Evolutionary conservation across 2,113 vertebrate genomes (phyloP).

Genomic region (Tylochromis polylepis): DNA sequence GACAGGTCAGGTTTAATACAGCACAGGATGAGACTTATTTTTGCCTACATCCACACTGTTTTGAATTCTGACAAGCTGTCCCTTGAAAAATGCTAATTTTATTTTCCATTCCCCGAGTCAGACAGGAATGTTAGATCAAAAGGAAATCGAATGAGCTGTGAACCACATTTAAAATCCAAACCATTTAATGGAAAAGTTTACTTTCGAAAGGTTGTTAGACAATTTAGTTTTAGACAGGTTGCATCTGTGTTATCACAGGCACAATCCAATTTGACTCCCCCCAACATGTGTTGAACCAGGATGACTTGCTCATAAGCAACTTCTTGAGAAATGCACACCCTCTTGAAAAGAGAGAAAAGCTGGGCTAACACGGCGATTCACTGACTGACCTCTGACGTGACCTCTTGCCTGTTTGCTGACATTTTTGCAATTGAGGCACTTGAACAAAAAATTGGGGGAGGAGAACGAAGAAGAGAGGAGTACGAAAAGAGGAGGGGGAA

Average conservation of each 20-base stretch:
- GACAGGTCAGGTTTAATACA: conserved; percentile 34
- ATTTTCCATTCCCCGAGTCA: neutral
- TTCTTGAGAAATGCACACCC: conserved; percentile 71
- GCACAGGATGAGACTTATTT: conserved; percentile 45
- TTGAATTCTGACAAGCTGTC: neutral
- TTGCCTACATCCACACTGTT: neutral
- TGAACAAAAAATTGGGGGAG: conserved; percentile 60
- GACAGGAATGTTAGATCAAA: neutral
- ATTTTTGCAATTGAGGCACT: conserved; percentile 73
- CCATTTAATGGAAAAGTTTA: neutral
- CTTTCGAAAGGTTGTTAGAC: conserved; percentile 8
- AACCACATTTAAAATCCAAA: neutral
- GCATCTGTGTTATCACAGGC: conserved; percentile 39
- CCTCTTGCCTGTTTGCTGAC: conserved; percentile 75
- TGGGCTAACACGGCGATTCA: conserved; percentile 57
- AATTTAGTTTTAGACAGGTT: conserved; percentile 15
- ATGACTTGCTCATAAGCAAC: conserved; percentile 54
- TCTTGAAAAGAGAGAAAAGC: conserved; percentile 71
- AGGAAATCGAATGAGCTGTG: neutral
- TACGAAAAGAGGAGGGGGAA: conserved; percentile 32
- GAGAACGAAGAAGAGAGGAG: conserved; percentile 36
- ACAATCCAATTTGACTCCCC: conserved; percentile 33
- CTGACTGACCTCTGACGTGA: conserved; percentile 63
- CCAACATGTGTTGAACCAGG: conserved; percentile 35
- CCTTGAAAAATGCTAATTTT: neutral